Evolutionary conservation across 1,140 invertebrate species (phyloP), one percentile per base, ranked within the genome.

Genomic region (Calephelis nemesis): DNA sequence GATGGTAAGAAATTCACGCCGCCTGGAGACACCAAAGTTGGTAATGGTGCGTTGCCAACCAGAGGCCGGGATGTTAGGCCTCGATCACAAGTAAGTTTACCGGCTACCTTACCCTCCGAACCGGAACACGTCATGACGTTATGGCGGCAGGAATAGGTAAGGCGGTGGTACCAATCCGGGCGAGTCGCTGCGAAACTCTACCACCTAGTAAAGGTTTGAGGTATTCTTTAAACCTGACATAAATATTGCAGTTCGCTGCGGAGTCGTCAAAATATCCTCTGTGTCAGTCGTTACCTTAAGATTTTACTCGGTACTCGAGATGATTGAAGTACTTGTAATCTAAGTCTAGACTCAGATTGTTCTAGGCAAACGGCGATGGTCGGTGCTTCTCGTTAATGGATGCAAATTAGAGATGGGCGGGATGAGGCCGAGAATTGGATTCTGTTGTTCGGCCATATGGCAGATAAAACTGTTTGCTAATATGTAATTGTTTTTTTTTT

Each of bases 291-390:
- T 7, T 30, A 39, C 19, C 52, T 11, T 69, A 70, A 68, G 69
- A 75, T 70, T 72, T 71, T 74, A 77, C 71, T 74, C 67, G 67
- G 74, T 74, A 77, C 73, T 76, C 67, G 70, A 73, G 71, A 71
- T 50, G 70, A 54, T 68, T 67, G 66, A 69, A 77, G 76, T 77
- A 74, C 70, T 68, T 70, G 66, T 69, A 68, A 72, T 77, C 65
- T 70, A 73, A 72, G 50, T 72, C 66, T 72, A 72, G 72, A 69
- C 68, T 76, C 72, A 67, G 70, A 73, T 71, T 65, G 69, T 71
- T 71, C 73, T 67, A 71, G 72, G 66, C 63, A 65, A 73, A 71
- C 70, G 65, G 70, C 70, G 70, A 72, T 72, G 72, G 70, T 63
- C 30, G 71, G 71, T 71, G 67, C 70, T 69, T 70, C 70, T 68